Base-by-base conservation (phyloP, 2,113 vertebrate species). In the Falco punctatus region DNA sequence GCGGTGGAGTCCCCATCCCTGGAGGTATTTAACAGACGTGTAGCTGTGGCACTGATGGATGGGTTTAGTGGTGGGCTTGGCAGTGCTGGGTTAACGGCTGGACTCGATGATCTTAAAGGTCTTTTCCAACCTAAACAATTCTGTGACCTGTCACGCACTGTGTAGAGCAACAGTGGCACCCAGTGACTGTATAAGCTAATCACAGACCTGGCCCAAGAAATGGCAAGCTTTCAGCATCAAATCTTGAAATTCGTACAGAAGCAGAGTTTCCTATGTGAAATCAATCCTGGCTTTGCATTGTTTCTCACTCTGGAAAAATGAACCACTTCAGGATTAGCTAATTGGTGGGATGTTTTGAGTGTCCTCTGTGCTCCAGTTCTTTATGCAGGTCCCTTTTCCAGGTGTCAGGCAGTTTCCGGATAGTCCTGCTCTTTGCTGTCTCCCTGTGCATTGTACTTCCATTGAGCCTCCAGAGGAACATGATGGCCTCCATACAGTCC, bases 401-500 rank as follows among this genome's bases (percentile, higher is more conserved):
- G 99, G 99, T 99, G 96, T 99, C 98, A 0, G 98, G 98, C 48
- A 95, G 97, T 66, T 98, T 99, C 81, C 99, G 99, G 0, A 95
- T 99, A 21, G 49, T 99, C 84, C 98, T 99, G 96, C 98, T 99
- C 90, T 97, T 99, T 2, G 94, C 94, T 0, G 99, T 99, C 77
- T 99, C 99, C 6, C 92, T 99, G 86, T 98, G 99, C 95, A 98
- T 99, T 3, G 99, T 99, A 17, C 99, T 99, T 17, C 99, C 99
- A 0, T 96, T 99, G 87, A 99, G 99, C 97, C 98, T 99, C 81
- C 99, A 99, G 98, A 98, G 99, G 95, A 99, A 99, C 98, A 98
- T 99, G 99, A 99, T 99, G 99, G 99, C 99, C 81, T 99, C 99
- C 97, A 98, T 99, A 52, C 99, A 99, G 98, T 99, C 99, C 30